Base-by-base conservation (phyloP, 2,797 vertebrate species). In the Heteromormyrus szaboi region DNA sequence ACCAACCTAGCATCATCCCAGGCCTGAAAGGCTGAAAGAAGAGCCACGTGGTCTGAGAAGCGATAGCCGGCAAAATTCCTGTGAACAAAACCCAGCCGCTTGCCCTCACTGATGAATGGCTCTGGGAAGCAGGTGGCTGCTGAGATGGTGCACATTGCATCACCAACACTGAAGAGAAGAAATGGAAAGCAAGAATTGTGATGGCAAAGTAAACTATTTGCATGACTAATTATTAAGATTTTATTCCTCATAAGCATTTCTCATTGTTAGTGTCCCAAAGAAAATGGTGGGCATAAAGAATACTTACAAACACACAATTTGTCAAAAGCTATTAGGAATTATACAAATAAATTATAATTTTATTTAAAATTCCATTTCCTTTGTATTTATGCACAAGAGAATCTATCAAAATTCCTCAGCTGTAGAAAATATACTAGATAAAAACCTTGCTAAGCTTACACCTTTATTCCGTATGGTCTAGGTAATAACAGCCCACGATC, bases 81-180 rank as follows among this genome's bases (percentile, higher is more conserved):
- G 72, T 99, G 98, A 22, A 99, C 93, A 0, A 97, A 99, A 29
- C 98, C 97, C 50, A 99, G 94, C 0, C 98, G 96, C 29, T 97
- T 98, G 5, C 98, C 98, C 92, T 99, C 98, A 3, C 2, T 99
- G 95, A 99, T 92, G 92, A 99, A 99, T 0, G 98, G 98, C 91
- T 99, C 98, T 0, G 97, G 97, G 92, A 99, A 99, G 83, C 98
- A 99, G 48, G 97, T 95, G n/a, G 98, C 98, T 0, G 98, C 97
- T 0, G 98, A 97, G 92, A 99, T 97, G 90, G 98, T 99, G 93
- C 98, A 99, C 46, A 98, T 90, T 0, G 98, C 98, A 89, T 99
- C 98, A 3, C 98, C 98, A 41, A 99, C 97, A 51, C 98, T 99
- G 90, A 56, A 94, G 95, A 12, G 89, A 89, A 86, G 41, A 11